phyloP scores from a whole-genome alignment of 2,888 invertebrate genomes.

The Lepidonotus clava region DNA sequence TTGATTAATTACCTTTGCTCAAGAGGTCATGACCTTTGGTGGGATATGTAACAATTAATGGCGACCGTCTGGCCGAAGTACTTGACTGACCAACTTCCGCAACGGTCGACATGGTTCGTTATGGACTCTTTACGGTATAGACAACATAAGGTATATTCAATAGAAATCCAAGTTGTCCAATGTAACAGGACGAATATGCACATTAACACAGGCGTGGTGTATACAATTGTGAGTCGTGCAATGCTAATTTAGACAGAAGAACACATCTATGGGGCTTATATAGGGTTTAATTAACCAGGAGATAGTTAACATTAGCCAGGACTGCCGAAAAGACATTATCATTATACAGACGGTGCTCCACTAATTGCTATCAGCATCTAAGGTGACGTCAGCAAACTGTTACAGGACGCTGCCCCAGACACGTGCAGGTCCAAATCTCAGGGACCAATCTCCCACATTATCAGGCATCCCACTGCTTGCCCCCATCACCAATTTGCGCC shows the following conservation, averaged over 20 bases:
- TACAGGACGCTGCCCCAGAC: neutral
- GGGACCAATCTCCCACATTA: neutral
- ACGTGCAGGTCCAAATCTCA: constrained; percentile 1
- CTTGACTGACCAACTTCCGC: neutral
- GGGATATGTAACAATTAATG: neutral
- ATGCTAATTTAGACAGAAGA: too few species aligned
- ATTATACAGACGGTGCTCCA: neutral
- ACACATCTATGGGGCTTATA: too few species aligned
- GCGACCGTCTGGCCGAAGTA: constrained; percentile 7
- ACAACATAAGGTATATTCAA: too few species aligned
- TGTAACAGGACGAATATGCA: too few species aligned
- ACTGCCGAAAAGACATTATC: constrained; percentile 9
- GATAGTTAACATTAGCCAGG: neutral
- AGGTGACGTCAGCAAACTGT: neutral
- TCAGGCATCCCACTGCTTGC: neutral
- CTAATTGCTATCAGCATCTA: neutral
- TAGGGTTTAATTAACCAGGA: too few species aligned
- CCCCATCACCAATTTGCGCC: neutral
- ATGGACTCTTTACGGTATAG: too few species aligned
- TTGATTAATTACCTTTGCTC: neutral
- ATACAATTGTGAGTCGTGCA: too few species aligned
- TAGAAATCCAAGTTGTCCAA: too few species aligned
- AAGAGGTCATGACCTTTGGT: neutral
- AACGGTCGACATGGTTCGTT: neutral
- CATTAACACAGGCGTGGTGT: too few species aligned